phyloP scores from a whole-genome alignment of 2,888 invertebrate genomes.

The Andrena haemorrhoa region DNA sequence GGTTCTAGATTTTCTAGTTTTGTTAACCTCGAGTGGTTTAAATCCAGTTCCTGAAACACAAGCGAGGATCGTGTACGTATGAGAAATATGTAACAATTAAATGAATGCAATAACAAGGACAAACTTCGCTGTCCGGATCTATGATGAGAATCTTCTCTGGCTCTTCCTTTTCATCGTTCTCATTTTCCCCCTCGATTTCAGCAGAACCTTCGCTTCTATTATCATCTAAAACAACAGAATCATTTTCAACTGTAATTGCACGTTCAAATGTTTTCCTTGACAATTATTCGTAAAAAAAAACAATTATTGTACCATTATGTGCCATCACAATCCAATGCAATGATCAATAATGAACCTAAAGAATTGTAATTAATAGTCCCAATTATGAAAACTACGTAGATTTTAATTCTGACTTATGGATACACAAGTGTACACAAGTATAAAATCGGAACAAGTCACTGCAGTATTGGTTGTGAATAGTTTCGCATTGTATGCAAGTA shows the following conservation, averaged over 20 bases:
- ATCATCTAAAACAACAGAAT: conserved; percentile 68
- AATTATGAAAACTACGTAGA: not conserved
- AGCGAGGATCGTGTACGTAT: conserved; percentile 14
- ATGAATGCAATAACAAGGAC: conserved; percentile 48
- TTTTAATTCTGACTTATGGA: not conserved
- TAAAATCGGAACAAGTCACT: conserved; percentile 12
- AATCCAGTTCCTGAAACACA: conserved; percentile 89
- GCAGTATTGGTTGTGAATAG: not conserved
- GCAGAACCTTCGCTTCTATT: conserved; percentile 76
- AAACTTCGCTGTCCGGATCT: conserved; percentile 87
- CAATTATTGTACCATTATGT: conserved; percentile 61
- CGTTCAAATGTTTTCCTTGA: not conserved
- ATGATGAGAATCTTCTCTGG: conserved; percentile 88
- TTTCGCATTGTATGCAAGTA: conserved; percentile 10
- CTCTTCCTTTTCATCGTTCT: conserved; percentile 77
- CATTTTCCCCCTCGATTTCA: conserved; percentile 75
- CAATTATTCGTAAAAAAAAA: not conserved
- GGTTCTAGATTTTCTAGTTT: conserved; percentile 94
- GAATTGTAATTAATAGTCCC: not conserved
- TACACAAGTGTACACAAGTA: not conserved
- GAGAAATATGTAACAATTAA: conserved; percentile 13
- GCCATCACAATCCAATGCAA: conserved; percentile 54
- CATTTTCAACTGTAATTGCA: conserved; percentile 25
- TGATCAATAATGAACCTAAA: not conserved
- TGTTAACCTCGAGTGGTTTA: conserved; percentile 95